Conservation (phyloP, 2,113 vertebrate species). For the Phalacrocorax pelagicus region DNA sequence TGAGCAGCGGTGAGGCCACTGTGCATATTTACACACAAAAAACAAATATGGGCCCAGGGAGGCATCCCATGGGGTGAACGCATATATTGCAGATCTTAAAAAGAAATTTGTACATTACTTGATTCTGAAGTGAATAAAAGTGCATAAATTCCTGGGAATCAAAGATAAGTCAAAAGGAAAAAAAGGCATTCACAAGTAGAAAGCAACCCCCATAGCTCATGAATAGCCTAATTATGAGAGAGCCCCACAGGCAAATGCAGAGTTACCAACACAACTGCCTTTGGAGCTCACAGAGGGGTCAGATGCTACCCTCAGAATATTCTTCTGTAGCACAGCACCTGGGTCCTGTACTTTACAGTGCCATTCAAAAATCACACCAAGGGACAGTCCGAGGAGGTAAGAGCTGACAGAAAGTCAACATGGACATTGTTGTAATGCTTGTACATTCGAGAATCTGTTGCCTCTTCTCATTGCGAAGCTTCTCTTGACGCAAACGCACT, state of each 20-base stretch:
- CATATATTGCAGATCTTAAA: slow-evolving; percentile 65
- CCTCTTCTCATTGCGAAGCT: neutral
- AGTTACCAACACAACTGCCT: slow-evolving; percentile 64
- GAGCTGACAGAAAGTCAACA: slow-evolving; percentile 4
- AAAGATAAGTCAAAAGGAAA: slow-evolving; percentile 42
- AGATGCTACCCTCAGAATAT: slow-evolving; percentile 54
- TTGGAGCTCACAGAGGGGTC: slow-evolving; percentile 65
- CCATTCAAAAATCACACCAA: slow-evolving; percentile 31
- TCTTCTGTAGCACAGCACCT: slow-evolving; percentile 53
- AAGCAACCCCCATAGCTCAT: slow-evolving; percentile 67
- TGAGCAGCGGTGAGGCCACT: slow-evolving; percentile 62
- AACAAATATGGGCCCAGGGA: slow-evolving; percentile 71
- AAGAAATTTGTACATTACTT: slow-evolving; percentile 58
- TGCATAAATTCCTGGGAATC: slow-evolving; percentile 61
- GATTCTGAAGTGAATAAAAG: slow-evolving; percentile 53
- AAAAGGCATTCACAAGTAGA: slow-evolving; percentile 57
- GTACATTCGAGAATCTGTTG: neutral
- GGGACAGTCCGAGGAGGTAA: neutral
- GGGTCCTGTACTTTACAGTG: slow-evolving; percentile 51
- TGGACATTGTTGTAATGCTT: neutral
- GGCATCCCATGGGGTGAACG: slow-evolving; percentile 62
- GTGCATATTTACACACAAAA: slow-evolving; percentile 73
- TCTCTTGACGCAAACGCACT: neutral
- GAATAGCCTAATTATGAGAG: slow-evolving; percentile 72
- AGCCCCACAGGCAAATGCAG: slow-evolving; percentile 70